These are phyloP conservation scores for Thumatha senex DNA, from an alignment of 2,888 invertebrate species.

Conservation along the genomic window DNA sequence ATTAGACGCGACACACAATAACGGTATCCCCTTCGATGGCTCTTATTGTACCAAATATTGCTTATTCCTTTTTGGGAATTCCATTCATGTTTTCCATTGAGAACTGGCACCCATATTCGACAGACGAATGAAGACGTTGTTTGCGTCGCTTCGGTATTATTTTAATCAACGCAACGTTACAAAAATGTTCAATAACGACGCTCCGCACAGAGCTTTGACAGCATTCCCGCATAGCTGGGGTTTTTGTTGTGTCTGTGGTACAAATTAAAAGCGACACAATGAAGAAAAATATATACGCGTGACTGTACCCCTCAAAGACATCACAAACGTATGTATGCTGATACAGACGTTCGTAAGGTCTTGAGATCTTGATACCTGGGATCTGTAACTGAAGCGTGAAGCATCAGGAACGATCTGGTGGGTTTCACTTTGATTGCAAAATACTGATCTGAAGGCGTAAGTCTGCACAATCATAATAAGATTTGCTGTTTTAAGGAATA, in stretches of 20 bases:
- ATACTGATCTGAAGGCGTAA: too few relatives aligned
- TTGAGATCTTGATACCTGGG: too few relatives aligned
- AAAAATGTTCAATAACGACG: constrained; percentile 39
- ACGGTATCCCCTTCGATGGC: background rate
- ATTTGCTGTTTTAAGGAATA: too few relatives aligned
- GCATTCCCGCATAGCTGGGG: constrained; percentile 46
- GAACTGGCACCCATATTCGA: background rate
- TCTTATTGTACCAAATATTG: background rate
- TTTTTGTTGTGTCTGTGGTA: constrained; percentile 23
- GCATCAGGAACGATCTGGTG: too few relatives aligned
- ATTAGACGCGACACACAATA: background rate
- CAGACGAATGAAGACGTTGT: constrained; percentile 5
- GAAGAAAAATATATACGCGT: background rate
- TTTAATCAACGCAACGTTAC: constrained; percentile 32
- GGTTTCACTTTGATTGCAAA: too few relatives aligned
- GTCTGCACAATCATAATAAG: too few relatives aligned
- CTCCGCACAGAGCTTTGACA: constrained; percentile 46
- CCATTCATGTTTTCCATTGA: background rate
- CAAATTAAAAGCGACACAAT: constrained; percentile 15
- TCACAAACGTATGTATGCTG: too few relatives aligned
- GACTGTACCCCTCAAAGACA: too few relatives aligned
- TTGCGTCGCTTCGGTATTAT: constrained; percentile 24
- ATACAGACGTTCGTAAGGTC: too few relatives aligned
- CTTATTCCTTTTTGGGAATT: background rate
- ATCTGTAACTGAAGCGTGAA: too few relatives aligned